A percentile compares a stretch with the other conserved stretches of the same genome.
Conservation (phyloP, 2,113 vertebrate genomes). For the Brachionichthys hirsutus region DNA sequence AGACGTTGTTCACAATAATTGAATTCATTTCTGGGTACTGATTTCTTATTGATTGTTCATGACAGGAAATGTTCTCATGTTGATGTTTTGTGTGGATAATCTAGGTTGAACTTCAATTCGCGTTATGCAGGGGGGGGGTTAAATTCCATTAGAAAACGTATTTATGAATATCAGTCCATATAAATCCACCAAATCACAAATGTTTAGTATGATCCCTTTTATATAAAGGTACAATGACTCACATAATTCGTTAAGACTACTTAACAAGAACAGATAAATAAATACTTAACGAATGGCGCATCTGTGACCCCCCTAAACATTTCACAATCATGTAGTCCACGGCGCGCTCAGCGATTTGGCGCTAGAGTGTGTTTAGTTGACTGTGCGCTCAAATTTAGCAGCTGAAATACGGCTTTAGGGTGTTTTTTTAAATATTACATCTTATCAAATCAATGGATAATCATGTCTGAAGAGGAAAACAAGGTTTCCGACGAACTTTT, state of each 20-base stretch:
- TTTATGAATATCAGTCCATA: neutral
- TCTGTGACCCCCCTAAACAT: neutral
- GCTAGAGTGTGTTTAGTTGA: constrained; percentile 50
- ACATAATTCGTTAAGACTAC: neutral
- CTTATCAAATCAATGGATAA: constrained; percentile 38
- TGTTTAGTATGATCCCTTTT: too few species aligned
- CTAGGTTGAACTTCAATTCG: constrained; percentile 18
- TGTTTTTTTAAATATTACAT: neutral
- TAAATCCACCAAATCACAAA: neutral
- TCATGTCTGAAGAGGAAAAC: constrained; percentile 81
- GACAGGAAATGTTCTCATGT: too few species aligned
- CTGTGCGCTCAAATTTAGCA: constrained; percentile 16
- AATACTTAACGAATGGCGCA: neutral
- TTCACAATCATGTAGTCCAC: constrained; percentile 39
- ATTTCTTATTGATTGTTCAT: too few species aligned
- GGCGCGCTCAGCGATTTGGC: constrained; percentile 74
- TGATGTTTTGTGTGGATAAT: constrained; percentile 1
- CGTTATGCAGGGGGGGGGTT: constrained; percentile 7
- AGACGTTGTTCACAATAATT: too few species aligned
- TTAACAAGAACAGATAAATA: neutral
- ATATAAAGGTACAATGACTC: too few species aligned
- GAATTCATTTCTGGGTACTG: too few species aligned
- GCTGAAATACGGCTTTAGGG: neutral
- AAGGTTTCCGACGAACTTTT: constrained; percentile 89
- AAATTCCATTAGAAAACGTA: neutral